Evolutionary conservation across 2,113 vertebrate species (phyloP).

Genomic region (Condylura cristata): DNA sequence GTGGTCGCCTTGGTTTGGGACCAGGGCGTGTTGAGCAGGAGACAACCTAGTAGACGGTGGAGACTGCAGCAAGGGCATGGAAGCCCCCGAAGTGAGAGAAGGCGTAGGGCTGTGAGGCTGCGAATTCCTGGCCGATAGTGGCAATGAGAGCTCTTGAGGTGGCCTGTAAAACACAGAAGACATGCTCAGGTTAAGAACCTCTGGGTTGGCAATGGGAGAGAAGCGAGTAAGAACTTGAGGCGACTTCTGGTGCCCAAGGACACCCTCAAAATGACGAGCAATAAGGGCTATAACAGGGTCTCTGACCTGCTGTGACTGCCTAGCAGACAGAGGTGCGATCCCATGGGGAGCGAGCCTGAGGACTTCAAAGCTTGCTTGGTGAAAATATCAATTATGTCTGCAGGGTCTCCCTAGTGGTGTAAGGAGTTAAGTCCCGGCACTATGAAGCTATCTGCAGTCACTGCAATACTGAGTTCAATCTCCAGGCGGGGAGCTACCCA

Average conservation of each 20-base stretch:
- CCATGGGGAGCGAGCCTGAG: not conserved
- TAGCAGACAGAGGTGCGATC: not conserved
- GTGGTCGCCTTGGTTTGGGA: constrained; percentile 86
- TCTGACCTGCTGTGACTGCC: not conserved
- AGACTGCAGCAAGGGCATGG: constrained; percentile 94
- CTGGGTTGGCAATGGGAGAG: not conserved
- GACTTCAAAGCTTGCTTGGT: not conserved
- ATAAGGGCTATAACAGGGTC: not conserved
- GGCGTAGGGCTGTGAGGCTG: constrained; percentile 98
- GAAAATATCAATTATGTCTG: too few species aligned
- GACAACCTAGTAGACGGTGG: constrained; percentile 89
- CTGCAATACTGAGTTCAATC: too few species aligned
- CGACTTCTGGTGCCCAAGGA: not conserved
- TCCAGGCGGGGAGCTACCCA: too few species aligned
- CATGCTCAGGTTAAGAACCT: constrained; percentile 7
- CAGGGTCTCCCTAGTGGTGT: too few species aligned
- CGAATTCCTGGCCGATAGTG: constrained; percentile 87
- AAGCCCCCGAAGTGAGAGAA: constrained; percentile 95
- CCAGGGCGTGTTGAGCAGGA: constrained; percentile 84
- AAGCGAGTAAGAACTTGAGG: not conserved
- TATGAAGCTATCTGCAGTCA: too few species aligned
- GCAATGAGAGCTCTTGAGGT: constrained; percentile 90
- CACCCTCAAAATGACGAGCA: not conserved
- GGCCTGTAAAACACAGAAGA: constrained; percentile 88
- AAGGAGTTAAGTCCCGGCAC: too few species aligned